Base-by-base conservation (phyloP, 92 coral and sea anemone genomes). In the Palythoa caribaeorum region DNA sequence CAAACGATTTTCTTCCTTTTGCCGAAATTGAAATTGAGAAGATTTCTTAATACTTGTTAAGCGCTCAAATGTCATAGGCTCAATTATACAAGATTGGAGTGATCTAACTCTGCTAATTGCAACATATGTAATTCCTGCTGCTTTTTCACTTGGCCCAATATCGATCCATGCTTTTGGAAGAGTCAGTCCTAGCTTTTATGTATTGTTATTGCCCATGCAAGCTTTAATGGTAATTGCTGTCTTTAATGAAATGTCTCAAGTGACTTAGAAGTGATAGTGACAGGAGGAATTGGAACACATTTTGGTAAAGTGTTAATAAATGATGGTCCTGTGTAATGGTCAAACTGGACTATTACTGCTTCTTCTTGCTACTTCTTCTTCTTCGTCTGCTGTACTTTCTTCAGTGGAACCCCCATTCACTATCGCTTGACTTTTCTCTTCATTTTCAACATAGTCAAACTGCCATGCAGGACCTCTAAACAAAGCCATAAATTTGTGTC, bases 401-500 rank as follows among this genome's bases (percentile, higher is more conserved):
- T 44, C 48, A 44, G 4, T 44, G 6, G 6, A 3, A 44, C 48
- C 6, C 6, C 48, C 28, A 44, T 44, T 44, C 48, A 44, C 48
- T 44, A 44, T 3, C 48, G 3, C 6, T 44, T 44, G 48, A 44
- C 48, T 44, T 44, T 66, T n/a, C 28, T 16, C 72, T 19, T 17
- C 28, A 66, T 66, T 19, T 17, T 74, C 78, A 16, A 40, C 35
- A 44, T 44, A 3, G 3, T 90, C 93, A 68, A 86, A 88, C 76
- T 93, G 90, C 96, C 93, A 93, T 39, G 62, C 84, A 1, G 94
- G 96, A 2, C 96, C 96, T 54, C 90, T 77, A 70, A 60, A 59
- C 9, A 89, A 40, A 6, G 51, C 52, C 19, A 76, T 39, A 94
- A 94, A 94, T 77, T 87, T 92, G 79, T 91, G 94, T 9, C 93